phyloP scores from a whole-genome alignment of 2,888 invertebrate species.

The Gisinianus flammeolus region DNA sequence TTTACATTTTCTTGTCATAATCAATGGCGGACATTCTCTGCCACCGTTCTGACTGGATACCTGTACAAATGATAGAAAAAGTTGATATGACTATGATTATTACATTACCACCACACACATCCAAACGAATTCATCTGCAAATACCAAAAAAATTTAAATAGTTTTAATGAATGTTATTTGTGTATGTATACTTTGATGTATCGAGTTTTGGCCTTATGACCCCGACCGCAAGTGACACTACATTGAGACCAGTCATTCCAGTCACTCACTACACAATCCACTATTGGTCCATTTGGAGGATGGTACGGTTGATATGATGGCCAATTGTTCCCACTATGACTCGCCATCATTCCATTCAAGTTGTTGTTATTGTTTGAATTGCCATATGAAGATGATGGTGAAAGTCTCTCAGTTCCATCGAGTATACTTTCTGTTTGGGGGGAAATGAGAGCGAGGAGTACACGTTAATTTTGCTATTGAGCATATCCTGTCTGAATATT shows the following conservation, averaged over 20 bases:
- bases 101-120: no score
- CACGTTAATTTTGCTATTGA: no score
- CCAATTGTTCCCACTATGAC: neutral
- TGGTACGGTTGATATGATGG: constrained; percentile 21
- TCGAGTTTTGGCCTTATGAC: constrained; percentile 58
- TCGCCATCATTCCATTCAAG: no score
- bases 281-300: constrained; percentile 29
- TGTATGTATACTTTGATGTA: constrained; percentile 52
- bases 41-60: constrained; percentile 53
- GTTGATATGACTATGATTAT: no score
- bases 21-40: constrained; percentile 48
- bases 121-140: no score
- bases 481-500: no score
- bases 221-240: constrained; percentile 62
- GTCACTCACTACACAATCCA: constrained; percentile 61
- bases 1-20: constrained; percentile 48
- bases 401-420: neutral
- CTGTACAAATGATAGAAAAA: constrained; percentile 37
- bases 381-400: neutral
- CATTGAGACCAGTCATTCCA: constrained; percentile 63
- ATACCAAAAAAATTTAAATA: no score
- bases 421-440: neutral
- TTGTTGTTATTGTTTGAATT: no score
- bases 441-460: no score
- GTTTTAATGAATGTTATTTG: neutral